Evolutionary conservation across 92 coral and sea anemone species (phyloP), one percentile per base, ranked within the genome.

Genomic region (Isaurus tuberculatus): DNA sequence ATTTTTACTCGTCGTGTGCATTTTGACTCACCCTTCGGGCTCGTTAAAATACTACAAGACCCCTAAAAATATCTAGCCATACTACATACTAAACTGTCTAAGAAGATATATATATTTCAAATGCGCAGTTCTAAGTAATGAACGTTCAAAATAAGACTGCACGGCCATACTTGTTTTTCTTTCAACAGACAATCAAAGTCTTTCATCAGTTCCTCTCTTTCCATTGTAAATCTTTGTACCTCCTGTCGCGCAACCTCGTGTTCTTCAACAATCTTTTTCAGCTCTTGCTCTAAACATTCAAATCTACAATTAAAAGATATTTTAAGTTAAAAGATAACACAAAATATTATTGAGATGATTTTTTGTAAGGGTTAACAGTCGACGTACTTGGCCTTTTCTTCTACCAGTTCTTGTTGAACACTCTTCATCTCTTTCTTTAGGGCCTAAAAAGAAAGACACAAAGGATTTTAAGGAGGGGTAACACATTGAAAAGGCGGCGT

Each of bases 361-460:
- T 55, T 10, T 55, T 0, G n/a, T 32, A 31, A 23, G 78, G 23
- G 8, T 9, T 78, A 69, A 17, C 53, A 5, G 0, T 26, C 9
- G 19, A 33, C 93, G 34, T 89, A 93, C 98, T 89, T 91, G 79
- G 92, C 32, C 68, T 85, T 89, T 88, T 93, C 95, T 26, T 79
- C 17, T 16, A 55, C 73, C 29, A 91, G 90, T 64, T 93, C 98
- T 70, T 91, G 88, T 37, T 79, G 86, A 27, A 91, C 27, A 48
- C 33, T 81, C 43, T 89, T 84, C 23, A 87, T 36, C 81, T 89
- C 91, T 8, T 68, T 67, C 57, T 90, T 92, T 27, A 91, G 83
- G 40, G 86, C 91, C 92, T 92, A 67, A 9, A 33, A 64, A 14
- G 14, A 67, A 53, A 22, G 17, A 5, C 11, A 26, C 33, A 63